These are phyloP conservation scores for Drosophila austrosaltans DNA, from an alignment of 2,888 invertebrate species.

Conservation along the genomic window DNA sequence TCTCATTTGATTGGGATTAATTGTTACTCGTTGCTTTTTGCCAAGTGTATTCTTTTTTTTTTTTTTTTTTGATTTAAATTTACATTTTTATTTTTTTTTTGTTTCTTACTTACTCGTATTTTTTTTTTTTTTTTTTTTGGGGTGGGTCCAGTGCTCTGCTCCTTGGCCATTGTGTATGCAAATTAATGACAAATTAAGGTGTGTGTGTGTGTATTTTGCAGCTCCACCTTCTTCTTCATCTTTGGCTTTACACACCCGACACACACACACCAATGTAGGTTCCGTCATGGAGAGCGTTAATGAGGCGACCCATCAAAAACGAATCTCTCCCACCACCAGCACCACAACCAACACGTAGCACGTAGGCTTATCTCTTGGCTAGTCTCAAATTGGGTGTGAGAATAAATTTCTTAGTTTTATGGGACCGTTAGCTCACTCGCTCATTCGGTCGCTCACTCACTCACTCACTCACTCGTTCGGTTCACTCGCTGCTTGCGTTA, in stretches of 20 bases:
- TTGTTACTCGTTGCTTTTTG: not conserved
- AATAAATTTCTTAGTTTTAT: slow-evolving; percentile 77
- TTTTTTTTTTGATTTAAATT: not conserved
- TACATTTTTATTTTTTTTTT: not conserved
- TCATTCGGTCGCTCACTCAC: slow-evolving; percentile 35
- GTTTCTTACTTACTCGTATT: slow-evolving; percentile 15
- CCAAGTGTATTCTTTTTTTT: not conserved
- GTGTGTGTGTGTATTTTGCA: slow-evolving; percentile 79
- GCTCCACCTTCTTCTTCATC: slow-evolving; percentile 32
- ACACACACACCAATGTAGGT: not conserved
- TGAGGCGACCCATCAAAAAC: slow-evolving; percentile 55
- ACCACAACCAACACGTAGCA: not conserved
- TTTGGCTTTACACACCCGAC: not conserved
- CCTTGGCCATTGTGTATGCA: slow-evolving; percentile 59
- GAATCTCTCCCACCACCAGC: not conserved
- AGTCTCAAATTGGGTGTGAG: slow-evolving; percentile 77
- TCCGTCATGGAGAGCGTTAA: slow-evolving; percentile 61
- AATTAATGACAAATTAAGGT: slow-evolving; percentile 78
- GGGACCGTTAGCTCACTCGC: slow-evolving; percentile 49
- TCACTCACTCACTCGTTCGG: slow-evolving; percentile 39
- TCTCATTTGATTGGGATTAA: not conserved
- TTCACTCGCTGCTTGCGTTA: slow-evolving; percentile 57
- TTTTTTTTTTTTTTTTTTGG: slow-evolving; percentile 23
- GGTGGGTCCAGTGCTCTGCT: slow-evolving; percentile 47
- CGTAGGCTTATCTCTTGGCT: slow-evolving; percentile 54